Base-by-base conservation (phyloP, 1,140 invertebrate species). In the Diorhabda carinulata region DNA sequence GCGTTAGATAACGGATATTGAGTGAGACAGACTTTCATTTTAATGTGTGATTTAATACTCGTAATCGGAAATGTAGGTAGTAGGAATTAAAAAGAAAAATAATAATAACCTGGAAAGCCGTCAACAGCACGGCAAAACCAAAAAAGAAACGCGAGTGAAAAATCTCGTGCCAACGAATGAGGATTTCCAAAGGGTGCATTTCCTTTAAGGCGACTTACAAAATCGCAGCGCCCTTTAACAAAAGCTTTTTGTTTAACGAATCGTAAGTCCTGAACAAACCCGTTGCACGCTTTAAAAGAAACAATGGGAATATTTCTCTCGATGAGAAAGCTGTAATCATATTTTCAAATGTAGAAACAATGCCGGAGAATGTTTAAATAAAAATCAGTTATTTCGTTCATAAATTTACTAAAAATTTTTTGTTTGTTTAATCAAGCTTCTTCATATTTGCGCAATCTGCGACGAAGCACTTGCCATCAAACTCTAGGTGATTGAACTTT, bases 181-280 rank as follows among this genome's bases (percentile, higher is more conserved):
- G 40, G 63, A 56, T 25, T 57, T 42, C 10, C n/a, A 41, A 64
- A 64, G 44, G 10, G 41, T n/a, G 47, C 63, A 64, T 64, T 64
- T 64, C 63, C 63, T 64, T 64, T 40, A 10, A 64, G 9, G 6
- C 9, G n/a, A 45, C 9, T 56, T n/a, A 56, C 47, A 42, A 62
- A 43, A 62, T 57, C 45, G 45, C 10, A 42, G 63, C 10, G 47
- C n/a, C 45, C 25, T 64, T 47, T 10, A 64, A 64, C 63, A 64
- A 64, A 64, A 64, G 63, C 63, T 64, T 64, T 64, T 64, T 64
- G 63, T 64, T 64, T 64, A 64, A 64, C 63, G 63, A 64, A 64
- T 64, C 63, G 63, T 64, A 64, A 56, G 63, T 64, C 63, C 63
- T 64, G 63, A 64, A 64, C 63, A 64, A 64, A 56, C 63, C 45